Evolutionary conservation across 2,113 vertebrate species (phyloP), one percentile per base, ranked within the genome.

Genomic region (Ptychochromis oligacanthus): DNA sequence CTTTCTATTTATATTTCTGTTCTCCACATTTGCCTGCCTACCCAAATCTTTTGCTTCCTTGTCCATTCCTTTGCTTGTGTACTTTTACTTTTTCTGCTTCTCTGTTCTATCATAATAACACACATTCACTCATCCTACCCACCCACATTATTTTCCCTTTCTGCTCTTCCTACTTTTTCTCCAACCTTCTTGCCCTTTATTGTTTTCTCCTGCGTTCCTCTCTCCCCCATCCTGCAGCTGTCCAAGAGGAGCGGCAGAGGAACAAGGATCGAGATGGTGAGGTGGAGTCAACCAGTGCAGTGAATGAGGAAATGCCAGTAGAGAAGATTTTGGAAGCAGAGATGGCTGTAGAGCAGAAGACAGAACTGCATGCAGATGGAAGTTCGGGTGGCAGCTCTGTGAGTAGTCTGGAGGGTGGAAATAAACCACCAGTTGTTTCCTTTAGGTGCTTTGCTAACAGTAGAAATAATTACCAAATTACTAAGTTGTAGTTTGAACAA

Each of bases 321-420:
- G 97, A 98, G 93, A 97, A 97, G 93, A 98, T 98, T 84, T 89
- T 98, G 92, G 97, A 98, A 65, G 97, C 97, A 0, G 97, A 98
- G 85, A 93, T 98, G 91, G 97, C 97, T 0, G 97, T 98, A 65
- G 97, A 98, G 82, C 97, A 98, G 92, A 98, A 98, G 90, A 97
- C 96, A 0, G 97, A 98, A 92, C 96, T 98, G 85, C 96, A 96
- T 61, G 92, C 97, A 0, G 97, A 98, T 85, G 97, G 96, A 22
- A 95, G 95, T 55, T 96, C 96, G 40, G 96, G 93, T 15, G 96
- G 96, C 72, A 97, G 96, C 87, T 96, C 97, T 83, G 97, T 97
- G 92, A 97, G 97, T 94, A 12, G n/a, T 5, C 28, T 14, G 24
- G 1, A 52, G 0, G 46, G 13, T 80, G 13, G 24, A 49, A 34